Conservation (phyloP, 2,888 invertebrate species). For the Acleris laterana region DNA sequence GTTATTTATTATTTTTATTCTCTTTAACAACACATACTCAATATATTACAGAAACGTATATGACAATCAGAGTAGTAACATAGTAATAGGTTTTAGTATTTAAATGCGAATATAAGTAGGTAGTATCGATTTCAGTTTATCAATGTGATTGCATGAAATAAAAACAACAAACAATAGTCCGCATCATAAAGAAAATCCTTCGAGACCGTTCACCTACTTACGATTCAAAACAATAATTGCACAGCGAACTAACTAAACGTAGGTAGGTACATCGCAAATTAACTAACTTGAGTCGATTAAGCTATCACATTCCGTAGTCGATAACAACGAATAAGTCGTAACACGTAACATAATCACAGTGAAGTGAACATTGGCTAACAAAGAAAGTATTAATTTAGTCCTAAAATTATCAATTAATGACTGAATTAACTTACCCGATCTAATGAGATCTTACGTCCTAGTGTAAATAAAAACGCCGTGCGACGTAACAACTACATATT, state of each 20-base stretch:
- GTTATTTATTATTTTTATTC: slow-evolving; percentile 83
- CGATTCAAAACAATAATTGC: slow-evolving; percentile 63
- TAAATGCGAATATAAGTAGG: slow-evolving; percentile 74
- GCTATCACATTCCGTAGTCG: slow-evolving; percentile 75
- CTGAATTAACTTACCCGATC: slow-evolving; percentile 81
- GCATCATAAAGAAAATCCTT: slow-evolving; percentile 49
- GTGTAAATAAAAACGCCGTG: slow-evolving; percentile 77
- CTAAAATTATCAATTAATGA: slow-evolving; percentile 83
- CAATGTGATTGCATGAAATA: slow-evolving; percentile 55
- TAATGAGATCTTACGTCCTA: slow-evolving; percentile 83
- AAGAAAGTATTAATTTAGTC: slow-evolving; percentile 75
- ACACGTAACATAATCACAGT: slow-evolving; percentile 84
- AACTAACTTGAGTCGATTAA: slow-evolving; percentile 72
- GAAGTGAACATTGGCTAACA: slow-evolving; percentile 83
- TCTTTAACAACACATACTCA: slow-evolving; percentile 85
- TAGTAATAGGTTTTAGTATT: slow-evolving; percentile 77
- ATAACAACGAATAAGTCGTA: slow-evolving; percentile 79
- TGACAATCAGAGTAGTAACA: slow-evolving; percentile 83
- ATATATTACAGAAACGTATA: slow-evolving; percentile 85
- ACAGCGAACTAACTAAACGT: slow-evolving; percentile 63
- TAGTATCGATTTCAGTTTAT: slow-evolving; percentile 61
- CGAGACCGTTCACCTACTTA: slow-evolving; percentile 30
- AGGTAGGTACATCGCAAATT: slow-evolving; percentile 70
- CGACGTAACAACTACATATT: slow-evolving; percentile 80
- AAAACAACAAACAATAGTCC: slow-evolving; percentile 47